Evolutionary conservation across 2,888 invertebrate genomes (phyloP), one percentile per base, ranked within the genome.

Genomic region (Drosophila nr. medialis): DNA sequence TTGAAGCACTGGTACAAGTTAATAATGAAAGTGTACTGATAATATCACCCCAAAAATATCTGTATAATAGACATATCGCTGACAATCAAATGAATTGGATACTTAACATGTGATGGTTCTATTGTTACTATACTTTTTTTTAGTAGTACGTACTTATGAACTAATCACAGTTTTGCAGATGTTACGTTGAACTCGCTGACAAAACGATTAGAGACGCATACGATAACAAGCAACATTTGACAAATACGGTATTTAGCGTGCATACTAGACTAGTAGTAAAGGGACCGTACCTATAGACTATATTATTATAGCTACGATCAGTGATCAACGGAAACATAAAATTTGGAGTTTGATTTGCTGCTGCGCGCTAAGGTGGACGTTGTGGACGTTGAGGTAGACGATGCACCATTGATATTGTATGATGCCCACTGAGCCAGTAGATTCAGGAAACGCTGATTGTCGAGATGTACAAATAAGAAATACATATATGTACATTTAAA

Each of bases 271-370:
- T 60, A 42, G 7, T 27, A 29, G 11, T 49, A n/a, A n/a, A 27
- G 27, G 27, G 29, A 21, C 40, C 79, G 61, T 75, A 81, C 79
- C 65, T 66, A 77, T 70, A 27, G 15, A 24, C 48, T 60, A 56
- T 60, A 56, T 64, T 59, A 27, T 45, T n/a, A 55, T 27, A 24
- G 34, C 21, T 54, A 54, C 55, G 49, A 24, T 88, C 72, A 90
- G 78, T 92, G 92, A 75, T 93, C 92, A 89, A 92, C 92, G 77
- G 92, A 92, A 79, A 93, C 92, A 83, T 93, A 92, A 86, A 93
- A 93, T 81, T 91, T 92, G 32, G 93, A 92, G 90, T 92, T 93
- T 42, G 93, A 92, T 89, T 93, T 93, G 83, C 82, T 90, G 82
- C 85, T 90, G 81, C 92, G 92, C 70, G 91, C 82, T 89, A 90